A percentile compares a stretch with the other conserved stretches of the same genome.
Conservation (phyloP, 2,113 vertebrate genomes). For the Micromys minutus region DNA sequence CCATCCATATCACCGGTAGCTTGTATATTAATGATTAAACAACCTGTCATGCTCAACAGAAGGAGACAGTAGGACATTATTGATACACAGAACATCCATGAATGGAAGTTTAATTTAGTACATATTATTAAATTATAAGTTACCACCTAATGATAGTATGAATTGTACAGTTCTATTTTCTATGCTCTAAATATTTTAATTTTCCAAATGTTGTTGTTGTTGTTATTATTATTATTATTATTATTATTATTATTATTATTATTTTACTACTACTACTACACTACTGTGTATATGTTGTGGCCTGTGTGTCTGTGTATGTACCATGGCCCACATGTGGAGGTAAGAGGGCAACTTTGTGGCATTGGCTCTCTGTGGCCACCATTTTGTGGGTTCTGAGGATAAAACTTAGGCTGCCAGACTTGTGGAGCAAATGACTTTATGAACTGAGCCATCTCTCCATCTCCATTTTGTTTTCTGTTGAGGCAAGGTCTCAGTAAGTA, state of each 20-base stretch:
- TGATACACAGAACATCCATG: neutral
- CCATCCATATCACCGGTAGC: fast-evolving
- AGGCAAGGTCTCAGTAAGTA: neutral
- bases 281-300: neutral
- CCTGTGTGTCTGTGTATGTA: neutral
- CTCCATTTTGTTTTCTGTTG: neutral
- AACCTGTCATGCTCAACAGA: neutral
- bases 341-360: neutral
- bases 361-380: neutral
- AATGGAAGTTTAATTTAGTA: neutral
- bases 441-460: neutral
- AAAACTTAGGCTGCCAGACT: neutral
- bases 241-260: neutral
- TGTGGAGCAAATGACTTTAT: neutral
- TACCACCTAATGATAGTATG: neutral
- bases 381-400: neutral
- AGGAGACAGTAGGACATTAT: neutral
- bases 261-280: neutral
- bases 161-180: neutral
- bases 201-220: neutral
- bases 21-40: neutral
- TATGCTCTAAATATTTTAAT: neutral
- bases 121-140: neutral
- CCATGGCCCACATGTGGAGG: neutral
- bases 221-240: neutral